Percentiles rank a stretch among this genome's conserved stretches.
phyloP scores from a whole-genome alignment of 2,113 vertebrate genomes.

The Brachyhypopomus occidentalis region DNA sequence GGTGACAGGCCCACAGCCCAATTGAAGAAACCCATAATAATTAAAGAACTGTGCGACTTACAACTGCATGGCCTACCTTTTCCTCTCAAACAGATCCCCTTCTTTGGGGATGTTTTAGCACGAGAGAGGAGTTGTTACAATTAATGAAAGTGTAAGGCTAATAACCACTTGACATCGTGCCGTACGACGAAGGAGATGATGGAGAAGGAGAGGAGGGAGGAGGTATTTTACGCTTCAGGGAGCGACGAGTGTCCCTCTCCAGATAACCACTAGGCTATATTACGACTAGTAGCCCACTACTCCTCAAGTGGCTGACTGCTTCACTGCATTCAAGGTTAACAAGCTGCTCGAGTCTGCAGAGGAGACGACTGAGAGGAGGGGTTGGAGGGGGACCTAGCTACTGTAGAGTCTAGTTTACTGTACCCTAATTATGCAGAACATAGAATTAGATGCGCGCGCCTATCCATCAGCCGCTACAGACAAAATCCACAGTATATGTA shows the following conservation, averaged over 20 bases:
- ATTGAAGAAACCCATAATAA: no score
- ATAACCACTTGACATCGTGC: not conserved
- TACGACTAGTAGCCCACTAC: not conserved
- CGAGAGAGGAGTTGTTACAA: not conserved
- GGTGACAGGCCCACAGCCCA: no score
- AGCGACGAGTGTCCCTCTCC: no score
- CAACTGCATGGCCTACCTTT: no score
- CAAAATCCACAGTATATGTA: not conserved
- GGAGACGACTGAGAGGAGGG: slow-evolving; percentile 12
- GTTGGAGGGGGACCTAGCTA: not conserved
- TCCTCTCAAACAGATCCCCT: no score
- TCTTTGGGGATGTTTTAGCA: no score
- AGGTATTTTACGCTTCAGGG: not conserved
- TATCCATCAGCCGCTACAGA: not conserved
- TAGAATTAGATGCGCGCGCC: not conserved
- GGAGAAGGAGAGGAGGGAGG: not conserved
- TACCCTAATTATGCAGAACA: slow-evolving; percentile 36
- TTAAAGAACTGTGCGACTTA: no score
- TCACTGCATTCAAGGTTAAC: slow-evolving; percentile 74
- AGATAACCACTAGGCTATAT: not conserved
- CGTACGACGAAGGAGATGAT: not conserved
- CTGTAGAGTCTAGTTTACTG: slow-evolving; percentile 47
- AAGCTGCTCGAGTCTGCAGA: slow-evolving; percentile 70
- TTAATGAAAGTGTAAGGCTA: slow-evolving; percentile 2
- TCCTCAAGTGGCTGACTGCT: not conserved